A percentile compares a stretch with the other conserved stretches of the same genome.
These are phyloP conservation scores for Porites lobata DNA, from an alignment of 92 coral and sea anemone species.

Conservation along the genomic window DNA sequence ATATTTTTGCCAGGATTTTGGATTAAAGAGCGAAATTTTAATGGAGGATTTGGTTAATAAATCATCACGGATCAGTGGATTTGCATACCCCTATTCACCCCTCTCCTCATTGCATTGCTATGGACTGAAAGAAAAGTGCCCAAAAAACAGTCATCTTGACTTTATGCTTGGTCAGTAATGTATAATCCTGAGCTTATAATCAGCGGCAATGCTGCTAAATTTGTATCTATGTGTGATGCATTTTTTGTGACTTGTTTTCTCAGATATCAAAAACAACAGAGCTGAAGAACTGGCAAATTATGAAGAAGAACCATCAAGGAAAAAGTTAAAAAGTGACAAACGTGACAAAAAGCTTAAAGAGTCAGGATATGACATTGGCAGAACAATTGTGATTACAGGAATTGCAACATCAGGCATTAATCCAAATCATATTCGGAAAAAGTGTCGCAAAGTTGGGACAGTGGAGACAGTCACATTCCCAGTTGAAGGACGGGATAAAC, in stretches of 20 bases:
- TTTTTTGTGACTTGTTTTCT: background rate
- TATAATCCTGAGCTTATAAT: too few species aligned
- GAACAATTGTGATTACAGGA: slow-evolving; percentile 83
- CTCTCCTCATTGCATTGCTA: too few species aligned
- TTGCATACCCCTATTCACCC: too few species aligned
- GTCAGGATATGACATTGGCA: slow-evolving; percentile 77
- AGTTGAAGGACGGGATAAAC: slow-evolving; percentile 72
- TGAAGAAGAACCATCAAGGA: slow-evolving; percentile 34
- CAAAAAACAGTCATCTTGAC: too few species aligned
- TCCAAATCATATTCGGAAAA: slow-evolving; percentile 81
- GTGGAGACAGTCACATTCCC: slow-evolving; percentile 86
- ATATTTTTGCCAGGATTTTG: too few species aligned
- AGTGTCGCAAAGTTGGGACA: slow-evolving; percentile 78
- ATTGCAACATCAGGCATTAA: slow-evolving; percentile 63
- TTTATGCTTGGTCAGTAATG: too few species aligned
- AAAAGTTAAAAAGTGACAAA: slow-evolving; percentile 9
- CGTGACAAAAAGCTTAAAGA: slow-evolving; percentile 60
- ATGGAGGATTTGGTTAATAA: too few species aligned
- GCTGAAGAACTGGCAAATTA: background rate
- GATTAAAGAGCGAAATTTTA: too few species aligned
- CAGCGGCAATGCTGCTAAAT: too few species aligned
- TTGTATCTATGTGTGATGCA: background rate
- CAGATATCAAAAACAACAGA: slow-evolving; percentile 9
- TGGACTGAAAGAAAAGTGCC: too few species aligned
- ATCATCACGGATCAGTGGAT: too few species aligned